phyloP scores from a whole-genome alignment of 1,140 invertebrate genomes.

The Euborellia annulipes region DNA sequence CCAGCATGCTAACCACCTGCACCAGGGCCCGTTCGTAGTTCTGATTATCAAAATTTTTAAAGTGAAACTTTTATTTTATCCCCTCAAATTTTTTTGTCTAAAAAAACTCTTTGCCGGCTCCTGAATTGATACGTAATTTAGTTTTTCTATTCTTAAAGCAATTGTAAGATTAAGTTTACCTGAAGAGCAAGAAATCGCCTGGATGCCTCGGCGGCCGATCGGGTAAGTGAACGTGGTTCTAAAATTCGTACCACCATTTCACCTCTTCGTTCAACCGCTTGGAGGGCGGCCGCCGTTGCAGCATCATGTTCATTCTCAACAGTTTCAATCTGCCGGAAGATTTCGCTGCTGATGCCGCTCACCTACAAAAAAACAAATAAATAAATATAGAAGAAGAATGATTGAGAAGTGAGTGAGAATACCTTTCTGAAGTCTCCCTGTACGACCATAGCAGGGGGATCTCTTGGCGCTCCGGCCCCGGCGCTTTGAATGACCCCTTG shows the following conservation, averaged over 20 bases:
- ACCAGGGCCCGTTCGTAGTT: too few species aligned
- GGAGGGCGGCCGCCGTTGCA: slow-evolving; percentile 74
- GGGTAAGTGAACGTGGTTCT: slow-evolving; percentile 67
- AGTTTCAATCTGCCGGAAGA: slow-evolving; percentile 90
- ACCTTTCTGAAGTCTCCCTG: slow-evolving; percentile 89
- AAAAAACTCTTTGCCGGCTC: too few species aligned
- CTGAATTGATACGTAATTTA: not conserved
- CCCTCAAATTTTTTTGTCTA: too few species aligned
- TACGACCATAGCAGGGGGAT: slow-evolving; percentile 69
- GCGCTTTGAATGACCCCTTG: too few species aligned
- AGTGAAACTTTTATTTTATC: too few species aligned
- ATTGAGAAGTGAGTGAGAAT: too few species aligned
- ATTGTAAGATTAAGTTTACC: slow-evolving; percentile 28
- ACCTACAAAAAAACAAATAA: slow-evolving; percentile 39
- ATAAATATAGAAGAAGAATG: slow-evolving; percentile 10
- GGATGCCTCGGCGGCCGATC: slow-evolving; percentile 63
- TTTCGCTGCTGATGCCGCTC: slow-evolving; percentile 85
- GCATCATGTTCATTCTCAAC: slow-evolving; percentile 89
- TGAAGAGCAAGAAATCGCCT: slow-evolving; percentile 63
- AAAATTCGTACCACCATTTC: slow-evolving; percentile 89
- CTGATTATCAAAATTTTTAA: too few species aligned
- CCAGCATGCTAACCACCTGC: too few species aligned
- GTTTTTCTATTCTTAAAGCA: not conserved
- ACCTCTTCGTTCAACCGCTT: slow-evolving; percentile 76
- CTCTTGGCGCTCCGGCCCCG: slow-evolving; percentile 34